Conservation (phyloP, 2,888 invertebrate genomes). For the Rhagonycha lutea region DNA sequence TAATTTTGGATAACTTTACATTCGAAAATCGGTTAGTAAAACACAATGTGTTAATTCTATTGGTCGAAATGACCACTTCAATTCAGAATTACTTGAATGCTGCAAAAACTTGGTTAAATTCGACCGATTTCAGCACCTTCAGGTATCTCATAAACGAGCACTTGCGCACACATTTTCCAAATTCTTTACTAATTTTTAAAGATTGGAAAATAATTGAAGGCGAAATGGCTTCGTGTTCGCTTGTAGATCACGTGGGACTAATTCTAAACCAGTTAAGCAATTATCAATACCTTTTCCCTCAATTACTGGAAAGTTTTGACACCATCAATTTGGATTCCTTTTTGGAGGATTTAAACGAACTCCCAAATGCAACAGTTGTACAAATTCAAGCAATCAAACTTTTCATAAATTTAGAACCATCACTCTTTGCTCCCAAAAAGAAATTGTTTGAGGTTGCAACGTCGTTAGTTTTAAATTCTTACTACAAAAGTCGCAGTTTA, state of each 20-base stretch:
- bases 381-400: constrained; percentile 55
- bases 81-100: constrained; percentile 31
- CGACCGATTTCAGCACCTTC: constrained; percentile 13
- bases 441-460: constrained; percentile 41
- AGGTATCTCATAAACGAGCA: constrained; percentile 34
- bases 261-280: constrained; percentile 62
- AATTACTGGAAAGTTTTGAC: constrained; percentile 53
- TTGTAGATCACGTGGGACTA: constrained; percentile 42
- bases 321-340: constrained; percentile 35
- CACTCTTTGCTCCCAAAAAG: constrained; percentile 46
- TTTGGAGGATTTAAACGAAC: constrained; percentile 5
- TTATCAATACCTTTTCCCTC: constrained; percentile 59
- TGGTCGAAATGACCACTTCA: constrained; percentile 39
- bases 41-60: constrained; percentile 52
- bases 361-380: constrained; percentile 28
- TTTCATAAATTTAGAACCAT: constrained; percentile 48
- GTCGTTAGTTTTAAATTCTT: constrained; percentile 49
- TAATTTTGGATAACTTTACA: constrained; percentile 38
- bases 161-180: constrained; percentile 48
- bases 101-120: constrained; percentile 3
- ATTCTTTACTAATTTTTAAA: constrained; percentile 45
- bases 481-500: constrained; percentile 51
- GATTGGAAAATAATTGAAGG: constrained; percentile 45
- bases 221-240: constrained; percentile 33
- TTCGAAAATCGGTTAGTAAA: constrained; percentile 50